A percentile compares a stretch with the other conserved stretches of the same genome.
These are phyloP conservation scores for Lutraria lutraria DNA, from an alignment of 2,888 invertebrate genomes.

Conservation along the genomic window DNA sequence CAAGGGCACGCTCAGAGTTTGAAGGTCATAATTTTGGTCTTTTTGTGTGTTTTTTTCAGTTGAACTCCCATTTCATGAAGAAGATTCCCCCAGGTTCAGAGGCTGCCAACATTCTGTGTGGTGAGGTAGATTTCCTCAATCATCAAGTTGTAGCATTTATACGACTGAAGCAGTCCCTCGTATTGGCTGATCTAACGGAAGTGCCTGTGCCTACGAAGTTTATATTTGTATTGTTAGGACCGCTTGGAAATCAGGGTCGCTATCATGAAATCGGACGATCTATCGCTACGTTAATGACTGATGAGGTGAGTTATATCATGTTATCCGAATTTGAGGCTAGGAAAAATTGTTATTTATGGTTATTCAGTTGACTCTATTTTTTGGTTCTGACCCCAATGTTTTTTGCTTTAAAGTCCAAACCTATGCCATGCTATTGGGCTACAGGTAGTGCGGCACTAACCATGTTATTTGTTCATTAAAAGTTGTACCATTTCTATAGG, in stretches of 20 bases:
- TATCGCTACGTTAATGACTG: conserved; percentile 95
- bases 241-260: conserved; percentile 86
- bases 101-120: conserved; percentile 98
- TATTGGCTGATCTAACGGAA: conserved; percentile 98
- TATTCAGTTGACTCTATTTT: too few relatives aligned
- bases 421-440: too few relatives aligned
- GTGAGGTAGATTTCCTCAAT: conserved; percentile 98
- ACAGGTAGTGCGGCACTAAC: too few relatives aligned
- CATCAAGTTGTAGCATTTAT: conserved; percentile 97
- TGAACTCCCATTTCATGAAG: conserved; percentile 87
- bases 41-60: conserved; percentile 64
- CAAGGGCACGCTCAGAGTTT: too few relatives aligned
- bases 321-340: too few relatives aligned
- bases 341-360: too few relatives aligned
- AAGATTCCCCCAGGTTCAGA: conserved; percentile 99
- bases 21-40: too few relatives aligned
- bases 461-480: too few relatives aligned
- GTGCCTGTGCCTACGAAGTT: conserved; percentile 96
- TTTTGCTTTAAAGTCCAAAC: too few relatives aligned
- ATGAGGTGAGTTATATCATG: conserved; percentile 78
- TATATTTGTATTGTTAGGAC: conserved; percentile 94
- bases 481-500: too few relatives aligned
- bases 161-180: conserved; percentile 94
- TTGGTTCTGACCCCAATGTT: too few relatives aligned
- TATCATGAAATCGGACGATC: conserved; percentile 98